Conservation (phyloP, 2,888 invertebrate genomes). For the Folsomia candida region DNA sequence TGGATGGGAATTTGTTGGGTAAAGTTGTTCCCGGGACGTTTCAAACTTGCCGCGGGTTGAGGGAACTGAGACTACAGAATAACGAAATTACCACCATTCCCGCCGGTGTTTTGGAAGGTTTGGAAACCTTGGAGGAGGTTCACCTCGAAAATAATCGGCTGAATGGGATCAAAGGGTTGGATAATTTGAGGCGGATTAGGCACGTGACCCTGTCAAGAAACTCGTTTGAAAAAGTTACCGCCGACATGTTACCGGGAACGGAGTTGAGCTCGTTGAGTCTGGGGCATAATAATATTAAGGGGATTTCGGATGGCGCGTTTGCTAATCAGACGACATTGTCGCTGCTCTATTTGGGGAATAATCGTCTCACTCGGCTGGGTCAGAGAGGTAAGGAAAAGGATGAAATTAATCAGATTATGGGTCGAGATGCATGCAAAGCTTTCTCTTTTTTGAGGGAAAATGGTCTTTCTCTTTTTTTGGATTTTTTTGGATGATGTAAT, state of each 20-base stretch:
- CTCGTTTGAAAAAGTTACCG: constrained; percentile 59
- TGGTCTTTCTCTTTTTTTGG: too few species aligned
- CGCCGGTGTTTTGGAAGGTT: constrained; percentile 75
- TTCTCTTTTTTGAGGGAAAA: too few species aligned
- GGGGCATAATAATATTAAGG: constrained; percentile 59
- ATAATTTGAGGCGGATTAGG: constrained; percentile 70
- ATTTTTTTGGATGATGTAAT: too few species aligned
- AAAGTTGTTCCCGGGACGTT: constrained; percentile 75
- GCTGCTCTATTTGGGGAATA: constrained; percentile 84
- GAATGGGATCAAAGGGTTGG: constrained; percentile 61
- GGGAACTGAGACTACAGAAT: constrained; percentile 80
- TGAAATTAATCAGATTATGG: too few species aligned
- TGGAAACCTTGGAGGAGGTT: constrained; percentile 77
- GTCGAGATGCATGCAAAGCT: too few species aligned
- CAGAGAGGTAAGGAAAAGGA: constrained; percentile 21
- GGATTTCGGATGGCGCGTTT: constrained; percentile 79
- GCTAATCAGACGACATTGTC: constrained; percentile 71
- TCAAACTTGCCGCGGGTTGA: constrained; percentile 68
- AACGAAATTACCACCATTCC: constrained; percentile 74
- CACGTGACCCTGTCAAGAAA: constrained; percentile 86
- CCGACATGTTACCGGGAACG: constrained; percentile 44
- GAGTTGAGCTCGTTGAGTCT: constrained; percentile 44
- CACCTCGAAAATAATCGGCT: constrained; percentile 85
- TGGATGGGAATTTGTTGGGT: constrained; percentile 81
- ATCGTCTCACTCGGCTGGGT: constrained; percentile 69